These are phyloP conservation scores for Bombyx mandarina DNA, from an alignment of 1,140 invertebrate species.

Conservation along the genomic window DNA sequence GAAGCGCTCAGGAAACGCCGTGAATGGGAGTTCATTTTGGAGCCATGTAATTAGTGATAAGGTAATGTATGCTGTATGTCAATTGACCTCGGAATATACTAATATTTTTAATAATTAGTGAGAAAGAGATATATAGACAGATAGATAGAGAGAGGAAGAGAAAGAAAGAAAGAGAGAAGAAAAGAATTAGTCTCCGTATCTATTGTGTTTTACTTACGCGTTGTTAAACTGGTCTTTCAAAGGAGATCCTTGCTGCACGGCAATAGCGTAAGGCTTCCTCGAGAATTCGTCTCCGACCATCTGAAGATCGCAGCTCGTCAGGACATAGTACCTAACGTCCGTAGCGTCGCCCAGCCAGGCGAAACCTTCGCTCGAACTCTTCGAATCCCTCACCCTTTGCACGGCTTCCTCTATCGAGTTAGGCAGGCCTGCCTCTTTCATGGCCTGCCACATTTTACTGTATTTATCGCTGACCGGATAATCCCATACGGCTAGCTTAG, in stretches of 20 bases:
- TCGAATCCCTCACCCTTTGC: slow-evolving; percentile 80
- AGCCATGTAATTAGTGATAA: too few species aligned
- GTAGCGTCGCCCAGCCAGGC: slow-evolving; percentile 96
- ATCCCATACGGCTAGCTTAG: slow-evolving; percentile 97
- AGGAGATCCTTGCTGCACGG: slow-evolving; percentile 95
- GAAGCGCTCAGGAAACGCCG: too few species aligned
- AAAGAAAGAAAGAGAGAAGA: too few species aligned
- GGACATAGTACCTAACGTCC: slow-evolving; percentile 85
- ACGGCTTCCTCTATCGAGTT: slow-evolving; percentile 83
- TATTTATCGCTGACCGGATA: slow-evolving; percentile 99
- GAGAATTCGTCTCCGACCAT: slow-evolving; percentile 97
- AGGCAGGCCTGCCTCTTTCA: slow-evolving; percentile 91
- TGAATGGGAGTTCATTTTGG: too few species aligned
- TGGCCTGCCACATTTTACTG: slow-evolving; percentile 98
- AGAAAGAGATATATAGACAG: too few species aligned
- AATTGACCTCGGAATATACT: too few species aligned
- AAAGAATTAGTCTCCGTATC: too few species aligned
- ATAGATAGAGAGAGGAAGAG: too few species aligned
- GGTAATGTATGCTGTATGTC: too few species aligned
- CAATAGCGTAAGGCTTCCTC: slow-evolving; percentile 95
- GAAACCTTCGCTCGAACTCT: slow-evolving; percentile 86
- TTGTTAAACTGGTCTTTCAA: slow-evolving; percentile 93
- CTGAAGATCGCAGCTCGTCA: slow-evolving; percentile 93
- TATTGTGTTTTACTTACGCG: slow-evolving; percentile 75
- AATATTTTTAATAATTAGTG: too few species aligned